A percentile compares a stretch with the other conserved stretches of the same genome.
phyloP scores from a whole-genome alignment of 2,888 invertebrate genomes.

The Tricholauxania praeusta region DNA sequence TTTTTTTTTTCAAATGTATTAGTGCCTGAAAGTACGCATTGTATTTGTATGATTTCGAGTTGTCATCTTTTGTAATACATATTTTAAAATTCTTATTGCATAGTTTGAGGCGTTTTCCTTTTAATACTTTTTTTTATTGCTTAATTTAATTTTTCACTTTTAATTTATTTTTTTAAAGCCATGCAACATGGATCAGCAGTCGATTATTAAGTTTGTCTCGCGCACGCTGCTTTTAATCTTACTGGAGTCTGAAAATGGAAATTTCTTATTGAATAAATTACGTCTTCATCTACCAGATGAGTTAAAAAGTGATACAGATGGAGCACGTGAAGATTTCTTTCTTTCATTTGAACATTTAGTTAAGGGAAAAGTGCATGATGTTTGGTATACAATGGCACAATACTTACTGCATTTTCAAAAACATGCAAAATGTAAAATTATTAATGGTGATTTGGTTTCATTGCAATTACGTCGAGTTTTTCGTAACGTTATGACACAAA shows the following conservation, averaged over 20 bases:
- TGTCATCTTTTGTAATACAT: no score
- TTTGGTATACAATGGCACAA: slow-evolving; percentile 63
- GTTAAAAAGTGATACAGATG: slow-evolving; percentile 49
- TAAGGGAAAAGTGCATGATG: slow-evolving; percentile 62
- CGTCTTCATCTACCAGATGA: slow-evolving; percentile 45
- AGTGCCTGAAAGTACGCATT: no score
- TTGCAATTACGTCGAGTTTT: slow-evolving; percentile 60
- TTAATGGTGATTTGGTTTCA: slow-evolving; percentile 58
- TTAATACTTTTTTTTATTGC: slow-evolving; percentile 5
- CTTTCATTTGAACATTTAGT: slow-evolving; percentile 59
- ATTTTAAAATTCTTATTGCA: no score
- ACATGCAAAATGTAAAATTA: slow-evolving; percentile 51
- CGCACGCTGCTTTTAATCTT: slow-evolving; percentile 58
- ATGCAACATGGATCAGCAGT: slow-evolving; percentile 52
- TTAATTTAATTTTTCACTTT: slow-evolving; percentile 14
- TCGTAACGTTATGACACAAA: slow-evolving; percentile 60
- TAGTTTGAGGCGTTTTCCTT: not conserved
- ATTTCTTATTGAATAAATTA: slow-evolving; percentile 54
- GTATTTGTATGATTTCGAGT: no score
- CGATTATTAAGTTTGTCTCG: slow-evolving; percentile 61
- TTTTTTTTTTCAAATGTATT: no score
- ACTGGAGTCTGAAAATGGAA: slow-evolving; percentile 51
- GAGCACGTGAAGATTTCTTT: slow-evolving; percentile 59
- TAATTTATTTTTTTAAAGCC: slow-evolving; percentile 38
- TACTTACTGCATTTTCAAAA: slow-evolving; percentile 61